phyloP scores from a whole-genome alignment of 2,888 invertebrate genomes.

The Andrena praecox region DNA sequence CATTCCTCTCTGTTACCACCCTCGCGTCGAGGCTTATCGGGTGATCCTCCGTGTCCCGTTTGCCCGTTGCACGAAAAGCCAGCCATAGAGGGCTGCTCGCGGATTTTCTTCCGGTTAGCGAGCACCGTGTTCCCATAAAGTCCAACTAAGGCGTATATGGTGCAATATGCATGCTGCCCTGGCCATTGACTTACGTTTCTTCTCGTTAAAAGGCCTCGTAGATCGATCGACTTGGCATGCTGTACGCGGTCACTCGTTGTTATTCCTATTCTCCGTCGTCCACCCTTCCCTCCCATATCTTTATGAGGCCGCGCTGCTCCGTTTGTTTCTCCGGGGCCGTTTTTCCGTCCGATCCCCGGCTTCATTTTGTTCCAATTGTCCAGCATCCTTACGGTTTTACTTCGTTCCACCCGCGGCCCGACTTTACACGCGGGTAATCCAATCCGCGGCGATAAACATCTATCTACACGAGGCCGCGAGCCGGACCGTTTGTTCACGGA shows the following conservation, averaged over 20 bases:
- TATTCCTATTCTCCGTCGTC: conserved; percentile 46
- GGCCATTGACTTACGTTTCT: conserved; percentile 76
- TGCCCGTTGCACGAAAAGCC: conserved; percentile 38
- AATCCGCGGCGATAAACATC: conserved; percentile 44
- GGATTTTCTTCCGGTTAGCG: conserved; percentile 49
- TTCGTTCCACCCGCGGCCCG: conserved; percentile 3
- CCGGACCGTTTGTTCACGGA: conserved; percentile 12
- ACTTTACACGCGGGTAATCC: conserved; percentile 38
- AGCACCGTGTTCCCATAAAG: conserved; percentile 63
- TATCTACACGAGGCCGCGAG: conserved; percentile 16
- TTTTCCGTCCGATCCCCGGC: conserved; percentile 15
- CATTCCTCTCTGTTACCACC: conserved; percentile 29
- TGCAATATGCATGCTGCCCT: conserved; percentile 60
- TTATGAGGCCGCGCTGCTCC: conserved; percentile 3
- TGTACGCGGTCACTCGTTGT: conserved; percentile 43
- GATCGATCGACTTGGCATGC: conserved; percentile 57
- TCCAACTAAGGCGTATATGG: conserved; percentile 58
- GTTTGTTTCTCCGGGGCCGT: conserved; percentile 12
- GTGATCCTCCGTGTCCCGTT: conserved; percentile 4
- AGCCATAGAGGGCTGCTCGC: neutral
- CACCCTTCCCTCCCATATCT: conserved; percentile 8
- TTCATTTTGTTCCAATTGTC: conserved; percentile 47
- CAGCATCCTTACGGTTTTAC: conserved; percentile 7
- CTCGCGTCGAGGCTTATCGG: conserved; percentile 30
- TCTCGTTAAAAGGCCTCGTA: conserved; percentile 77